Evolutionary conservation across 2,113 vertebrate genomes (phyloP).

Genomic region (Dipodomys spectabilis): DNA sequence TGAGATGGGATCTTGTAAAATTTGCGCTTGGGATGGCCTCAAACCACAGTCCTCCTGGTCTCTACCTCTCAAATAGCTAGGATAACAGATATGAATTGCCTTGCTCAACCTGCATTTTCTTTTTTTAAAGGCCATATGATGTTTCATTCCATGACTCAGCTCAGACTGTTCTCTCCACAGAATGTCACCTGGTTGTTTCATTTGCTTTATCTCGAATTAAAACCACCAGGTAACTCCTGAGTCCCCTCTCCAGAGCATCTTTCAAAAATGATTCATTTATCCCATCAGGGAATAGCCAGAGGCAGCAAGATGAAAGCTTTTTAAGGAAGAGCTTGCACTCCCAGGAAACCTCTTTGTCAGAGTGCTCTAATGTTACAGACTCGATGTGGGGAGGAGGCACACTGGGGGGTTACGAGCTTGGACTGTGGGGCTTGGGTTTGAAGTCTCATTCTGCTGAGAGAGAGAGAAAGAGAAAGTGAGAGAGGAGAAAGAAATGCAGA

Average conservation of each 20-base stretch:
- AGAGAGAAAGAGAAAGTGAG: too few relatives aligned
- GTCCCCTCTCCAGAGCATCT: not conserved
- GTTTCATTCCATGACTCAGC: too few relatives aligned
- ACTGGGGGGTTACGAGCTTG: not conserved
- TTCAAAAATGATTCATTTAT: not conserved
- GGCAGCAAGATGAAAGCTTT: too few relatives aligned
- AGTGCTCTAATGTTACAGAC: not conserved
- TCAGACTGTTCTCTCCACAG: too few relatives aligned
- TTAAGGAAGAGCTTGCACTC: not conserved
- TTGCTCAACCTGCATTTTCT: too few relatives aligned
- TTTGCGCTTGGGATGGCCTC: too few relatives aligned
- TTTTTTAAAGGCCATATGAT: not conserved
- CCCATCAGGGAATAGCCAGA: not conserved
- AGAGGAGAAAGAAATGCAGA: too few relatives aligned
- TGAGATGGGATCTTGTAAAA: too few relatives aligned
- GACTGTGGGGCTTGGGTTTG: not conserved
- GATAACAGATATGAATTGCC: too few relatives aligned
- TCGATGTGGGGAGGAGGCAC: not conserved
- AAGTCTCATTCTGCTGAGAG: not conserved
- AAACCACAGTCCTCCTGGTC: too few relatives aligned
- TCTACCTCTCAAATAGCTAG: too few relatives aligned
- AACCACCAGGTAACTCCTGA: accelerated
- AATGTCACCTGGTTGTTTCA: not conserved
- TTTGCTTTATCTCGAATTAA: not conserved
- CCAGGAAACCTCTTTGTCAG: not conserved